These are phyloP conservation scores for Leistus spinibarbis DNA, from an alignment of 2,888 invertebrate genomes.

Conservation along the genomic window DNA sequence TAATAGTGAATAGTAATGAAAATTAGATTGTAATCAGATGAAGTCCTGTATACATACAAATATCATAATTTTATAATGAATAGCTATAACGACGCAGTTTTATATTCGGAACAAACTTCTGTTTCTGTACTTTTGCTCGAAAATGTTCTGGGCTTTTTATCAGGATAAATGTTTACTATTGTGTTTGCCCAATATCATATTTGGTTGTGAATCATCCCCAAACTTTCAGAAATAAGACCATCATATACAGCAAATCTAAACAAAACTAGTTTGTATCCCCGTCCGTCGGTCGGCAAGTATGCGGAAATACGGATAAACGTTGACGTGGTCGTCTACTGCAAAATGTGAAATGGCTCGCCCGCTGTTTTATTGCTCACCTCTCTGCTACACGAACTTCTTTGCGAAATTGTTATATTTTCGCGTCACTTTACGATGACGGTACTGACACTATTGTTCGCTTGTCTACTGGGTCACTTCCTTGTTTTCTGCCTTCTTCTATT, in stretches of 20 bases:
- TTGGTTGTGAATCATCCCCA: not conserved
- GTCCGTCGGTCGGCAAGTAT: not conserved
- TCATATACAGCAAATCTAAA: not conserved
- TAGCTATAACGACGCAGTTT: too few species aligned
- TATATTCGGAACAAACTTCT: too few species aligned
- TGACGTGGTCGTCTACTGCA: slow-evolving; percentile 4
- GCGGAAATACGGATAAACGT: not conserved
- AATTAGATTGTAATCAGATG: too few species aligned
- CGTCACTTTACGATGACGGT: slow-evolving; percentile 36
- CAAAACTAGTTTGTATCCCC: not conserved
- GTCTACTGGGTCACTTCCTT: slow-evolving; percentile 12
- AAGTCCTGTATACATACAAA: too few species aligned
- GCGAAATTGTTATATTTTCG: slow-evolving; percentile 25
- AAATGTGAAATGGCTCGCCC: slow-evolving; percentile 24
- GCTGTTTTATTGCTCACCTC: slow-evolving; percentile 37
- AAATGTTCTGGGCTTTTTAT: too few species aligned
- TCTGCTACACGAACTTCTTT: not conserved
- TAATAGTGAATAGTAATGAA: too few species aligned
- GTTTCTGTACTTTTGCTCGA: too few species aligned
- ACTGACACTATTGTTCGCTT: slow-evolving; percentile 15
- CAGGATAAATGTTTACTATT: not conserved
- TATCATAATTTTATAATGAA: too few species aligned
- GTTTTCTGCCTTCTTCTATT: slow-evolving; percentile 1
- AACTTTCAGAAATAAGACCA: not conserved
- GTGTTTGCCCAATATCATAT: not conserved